phyloP scores from a whole-genome alignment of 2,113 vertebrate species.

The Brevimyrus niger region DNA sequence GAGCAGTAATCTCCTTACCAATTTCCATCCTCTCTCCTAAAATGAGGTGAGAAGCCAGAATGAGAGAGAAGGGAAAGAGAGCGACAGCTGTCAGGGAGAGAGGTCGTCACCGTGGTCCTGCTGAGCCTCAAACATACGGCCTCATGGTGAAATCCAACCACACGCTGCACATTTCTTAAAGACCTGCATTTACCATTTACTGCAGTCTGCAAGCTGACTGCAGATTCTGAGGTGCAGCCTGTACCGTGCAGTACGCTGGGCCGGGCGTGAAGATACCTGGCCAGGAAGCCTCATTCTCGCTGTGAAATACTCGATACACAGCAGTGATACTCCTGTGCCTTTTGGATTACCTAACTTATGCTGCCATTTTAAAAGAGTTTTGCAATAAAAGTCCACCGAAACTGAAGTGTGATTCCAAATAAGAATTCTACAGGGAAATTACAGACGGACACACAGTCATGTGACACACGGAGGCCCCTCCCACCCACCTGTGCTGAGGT shows the following conservation, averaged over 20 bases:
- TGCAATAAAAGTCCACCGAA: neutral
- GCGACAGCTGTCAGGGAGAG: neutral
- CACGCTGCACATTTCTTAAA: neutral
- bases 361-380: neutral
- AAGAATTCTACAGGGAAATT: neutral
- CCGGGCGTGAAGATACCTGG: neutral
- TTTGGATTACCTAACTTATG: neutral
- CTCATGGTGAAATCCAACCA: neutral
- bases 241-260: neutral
- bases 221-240: neutral
- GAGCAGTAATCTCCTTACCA: conserved; percentile 36
- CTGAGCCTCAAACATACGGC: neutral
- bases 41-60: conserved; percentile 42
- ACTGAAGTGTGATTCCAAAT: neutral
- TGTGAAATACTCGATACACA: neutral
- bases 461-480: neutral
- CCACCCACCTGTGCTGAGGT: conserved; percentile 68
- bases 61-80: conserved; percentile 32
- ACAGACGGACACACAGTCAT: neutral
- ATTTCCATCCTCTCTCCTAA: conserved; percentile 60
- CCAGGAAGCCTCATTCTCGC: neutral
- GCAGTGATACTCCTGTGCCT: neutral
- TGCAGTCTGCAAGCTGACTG: neutral
- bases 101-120: neutral
- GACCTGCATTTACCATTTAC: neutral